These are phyloP conservation scores for Calcarius ornatus DNA, from an alignment of 2,113 vertebrate genomes.

Conservation along the genomic window DNA sequence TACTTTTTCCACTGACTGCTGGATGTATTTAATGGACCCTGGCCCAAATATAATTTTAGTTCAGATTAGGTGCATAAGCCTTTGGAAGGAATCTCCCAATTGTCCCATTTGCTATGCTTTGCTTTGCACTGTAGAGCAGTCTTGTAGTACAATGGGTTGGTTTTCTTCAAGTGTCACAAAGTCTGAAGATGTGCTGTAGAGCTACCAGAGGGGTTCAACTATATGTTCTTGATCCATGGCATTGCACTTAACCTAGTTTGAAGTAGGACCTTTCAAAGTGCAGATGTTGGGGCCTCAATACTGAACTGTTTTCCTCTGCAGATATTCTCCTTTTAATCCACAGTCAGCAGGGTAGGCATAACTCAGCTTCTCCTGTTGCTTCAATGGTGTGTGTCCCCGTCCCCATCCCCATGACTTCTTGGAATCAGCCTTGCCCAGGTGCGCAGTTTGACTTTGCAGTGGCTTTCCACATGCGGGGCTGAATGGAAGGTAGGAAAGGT, in stretches of 20 bases:
- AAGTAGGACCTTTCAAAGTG: not conserved
- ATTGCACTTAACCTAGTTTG: not conserved
- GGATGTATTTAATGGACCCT: not conserved
- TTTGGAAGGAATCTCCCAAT: not conserved
- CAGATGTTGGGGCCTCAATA: not conserved
- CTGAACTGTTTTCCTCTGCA: not conserved
- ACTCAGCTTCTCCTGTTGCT: not conserved
- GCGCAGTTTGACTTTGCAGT: not conserved
- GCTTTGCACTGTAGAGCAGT: not conserved
- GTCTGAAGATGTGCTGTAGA: not conserved
- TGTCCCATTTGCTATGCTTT: not conserved
- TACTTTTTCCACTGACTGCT: not conserved
- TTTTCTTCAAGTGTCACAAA: not conserved
- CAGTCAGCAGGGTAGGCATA: not conserved
- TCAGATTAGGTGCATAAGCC: not conserved
- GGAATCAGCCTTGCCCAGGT: not conserved
- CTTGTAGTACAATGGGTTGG: not conserved
- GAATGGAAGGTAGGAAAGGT: not conserved
- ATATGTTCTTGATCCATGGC: fast-evolving
- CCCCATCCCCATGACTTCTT: not conserved
- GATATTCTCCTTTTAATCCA: not conserved
- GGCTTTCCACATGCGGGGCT: not conserved
- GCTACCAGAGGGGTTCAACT: fast-evolving
- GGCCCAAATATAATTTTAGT: not conserved
- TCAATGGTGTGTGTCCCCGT: not conserved